Percentiles rank a stretch among this genome's conserved stretches.
phyloP scores from a whole-genome alignment of 2,113 vertebrate species.

The Vidua macroura region DNA sequence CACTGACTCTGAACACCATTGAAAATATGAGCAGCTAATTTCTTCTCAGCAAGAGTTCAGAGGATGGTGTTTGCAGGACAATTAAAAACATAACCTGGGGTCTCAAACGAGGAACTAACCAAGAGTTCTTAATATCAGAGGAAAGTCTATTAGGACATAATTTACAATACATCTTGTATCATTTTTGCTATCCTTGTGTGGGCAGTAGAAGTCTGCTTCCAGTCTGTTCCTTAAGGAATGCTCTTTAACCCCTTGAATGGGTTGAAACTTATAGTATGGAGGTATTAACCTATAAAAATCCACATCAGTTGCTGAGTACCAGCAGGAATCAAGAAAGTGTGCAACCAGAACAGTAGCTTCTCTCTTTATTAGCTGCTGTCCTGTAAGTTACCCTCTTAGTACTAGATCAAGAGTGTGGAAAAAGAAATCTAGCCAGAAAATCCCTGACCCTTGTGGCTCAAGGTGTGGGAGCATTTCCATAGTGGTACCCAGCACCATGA shows the following conservation, averaged over 20 bases:
- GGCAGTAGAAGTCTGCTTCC: neutral
- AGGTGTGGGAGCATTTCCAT: rapidly evolving
- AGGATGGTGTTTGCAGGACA: neutral
- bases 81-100: neutral
- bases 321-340: neutral
- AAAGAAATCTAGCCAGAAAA: neutral
- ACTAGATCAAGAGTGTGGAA: neutral
- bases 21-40: neutral
- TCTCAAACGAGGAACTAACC: neutral
- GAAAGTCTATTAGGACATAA: neutral
- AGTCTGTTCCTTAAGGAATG: neutral
- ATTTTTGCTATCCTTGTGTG: neutral
- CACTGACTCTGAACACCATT: neutral
- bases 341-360: neutral
- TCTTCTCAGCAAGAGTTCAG: neutral
- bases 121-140: neutral
- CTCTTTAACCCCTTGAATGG: neutral
- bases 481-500: neutral
- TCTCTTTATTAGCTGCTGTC: neutral
- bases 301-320: neutral
- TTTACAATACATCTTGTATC: neutral
- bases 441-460: neutral
- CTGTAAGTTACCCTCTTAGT: neutral
- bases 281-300: neutral
- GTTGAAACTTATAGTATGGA: neutral